Evolutionary conservation across 2,888 invertebrate species (phyloP), one percentile per base, ranked within the genome.

Genomic region (Perdita meconis): DNA sequence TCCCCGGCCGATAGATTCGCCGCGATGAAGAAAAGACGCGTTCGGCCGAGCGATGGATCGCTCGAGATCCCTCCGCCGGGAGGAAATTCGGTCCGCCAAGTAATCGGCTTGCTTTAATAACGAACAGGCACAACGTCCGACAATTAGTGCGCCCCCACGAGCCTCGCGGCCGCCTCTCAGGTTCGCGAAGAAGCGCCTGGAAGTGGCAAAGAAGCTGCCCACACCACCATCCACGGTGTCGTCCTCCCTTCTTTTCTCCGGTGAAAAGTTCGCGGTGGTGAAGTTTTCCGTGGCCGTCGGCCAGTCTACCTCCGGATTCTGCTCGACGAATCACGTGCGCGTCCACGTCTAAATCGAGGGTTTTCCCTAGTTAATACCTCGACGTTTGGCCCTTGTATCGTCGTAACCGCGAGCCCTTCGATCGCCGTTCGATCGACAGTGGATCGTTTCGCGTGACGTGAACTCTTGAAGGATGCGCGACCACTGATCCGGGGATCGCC

Each of bases 221-320:
- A 84, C 82, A 84, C 84, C 79, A 84, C 84, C 64, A 30, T 57
- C 34, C 22, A 24, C 24, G n/a, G 34, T 55, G 36, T 73, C 65
- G 76, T 81, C 75, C 80, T 86, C 84, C 86, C 86, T 84, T 82
- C 83, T 83, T 82, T 75, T 74, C 51, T 30, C 13, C 12, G 19
- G 40, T 64, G 78, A 67, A 73, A 84, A 81, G 47, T 72, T 72
- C 22, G 78, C 70, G 73, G 55, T 74, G 74, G 51, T 75, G 71
- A 81, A 80, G 74, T 84, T 86, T 80, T 83, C 78, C 79, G 73
- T 72, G 47, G 51, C 79, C n/a, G n/a, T n/a, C 72, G 66, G 70
- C 77, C 90, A 90, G 90, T 91, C 86, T 84, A 78, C 56, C 83
- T 81, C 80, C 82, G 86, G 89, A 90, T 89, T 83, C 88, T 86